Evolutionary conservation across 2,888 invertebrate species (phyloP).

Genomic region (Limnephilus lunatus): DNA sequence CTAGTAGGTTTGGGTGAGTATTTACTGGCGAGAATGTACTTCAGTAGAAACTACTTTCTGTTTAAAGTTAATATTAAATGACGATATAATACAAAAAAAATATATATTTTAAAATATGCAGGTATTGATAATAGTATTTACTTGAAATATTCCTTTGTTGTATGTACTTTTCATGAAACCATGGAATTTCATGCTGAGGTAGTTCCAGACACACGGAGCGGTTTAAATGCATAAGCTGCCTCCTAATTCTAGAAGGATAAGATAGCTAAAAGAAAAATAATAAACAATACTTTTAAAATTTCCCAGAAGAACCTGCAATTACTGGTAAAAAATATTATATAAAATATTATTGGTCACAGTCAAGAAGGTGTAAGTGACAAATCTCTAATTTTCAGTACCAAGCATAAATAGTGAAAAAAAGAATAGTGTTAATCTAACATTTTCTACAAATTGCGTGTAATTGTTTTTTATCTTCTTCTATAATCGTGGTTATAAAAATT

Average conservation of each 20-base stretch:
- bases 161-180: conserved; percentile 65
- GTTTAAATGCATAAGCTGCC: conserved; percentile 61
- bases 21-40: not conserved
- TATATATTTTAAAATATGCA: not conserved
- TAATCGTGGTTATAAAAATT: not conserved
- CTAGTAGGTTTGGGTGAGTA: not conserved
- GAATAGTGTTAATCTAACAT: not conserved
- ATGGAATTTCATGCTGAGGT: conserved; percentile 62
- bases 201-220: conserved; percentile 61
- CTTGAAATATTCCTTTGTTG: conserved; percentile 56
- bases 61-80: not conserved
- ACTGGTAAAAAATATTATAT: not conserved
- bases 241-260: conserved; percentile 58
- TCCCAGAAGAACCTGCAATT: not conserved
- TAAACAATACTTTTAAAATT: not conserved
- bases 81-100: not conserved
- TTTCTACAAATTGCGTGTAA: not conserved
- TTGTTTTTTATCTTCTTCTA: not conserved
- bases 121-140: conserved; percentile 18
- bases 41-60: not conserved
- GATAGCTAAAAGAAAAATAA: conserved; percentile 57
- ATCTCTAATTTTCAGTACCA: not conserved
- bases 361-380: not conserved
- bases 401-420: not conserved
- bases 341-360: not conserved